Conservation (phyloP, 1,140 invertebrate genomes). For the Drosophila watanabei region DNA sequence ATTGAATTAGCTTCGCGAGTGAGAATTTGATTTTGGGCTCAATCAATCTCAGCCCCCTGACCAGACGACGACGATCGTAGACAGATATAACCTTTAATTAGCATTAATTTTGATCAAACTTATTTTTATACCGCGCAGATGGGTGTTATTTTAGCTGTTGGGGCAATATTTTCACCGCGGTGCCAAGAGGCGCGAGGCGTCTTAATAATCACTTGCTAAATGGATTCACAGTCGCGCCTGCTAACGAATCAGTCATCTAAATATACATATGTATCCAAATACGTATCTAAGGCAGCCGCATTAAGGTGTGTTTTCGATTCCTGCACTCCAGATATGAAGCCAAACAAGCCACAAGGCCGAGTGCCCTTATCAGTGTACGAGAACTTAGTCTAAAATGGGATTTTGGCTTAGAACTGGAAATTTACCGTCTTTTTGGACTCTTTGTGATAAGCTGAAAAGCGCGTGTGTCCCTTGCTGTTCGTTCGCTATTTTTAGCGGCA, state of each 20-base stretch:
- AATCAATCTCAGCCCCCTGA: conserved; percentile 1
- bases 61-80: conserved; percentile 11
- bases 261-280: conserved; percentile 17
- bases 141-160: conserved; percentile 42
- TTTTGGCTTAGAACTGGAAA: conserved; percentile 28
- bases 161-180: conserved; percentile 28
- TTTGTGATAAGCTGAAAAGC: conserved; percentile 33
- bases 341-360: conserved; percentile 19
- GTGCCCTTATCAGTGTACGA: conserved; percentile 26
- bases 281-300: conserved; percentile 10
- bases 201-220: conserved; percentile 77
- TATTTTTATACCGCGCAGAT: conserved; percentile 68
- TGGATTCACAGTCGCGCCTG: conserved; percentile 44
- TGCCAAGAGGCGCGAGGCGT: conserved; percentile 58
- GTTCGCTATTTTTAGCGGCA: conserved; percentile 31
- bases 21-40: conserved; percentile 26
- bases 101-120: conserved; percentile 61
- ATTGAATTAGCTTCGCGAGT: conserved; percentile 55
- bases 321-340: conserved; percentile 16
- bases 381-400: neutral
- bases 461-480: conserved; percentile 5
- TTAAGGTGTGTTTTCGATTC: conserved; percentile 38
- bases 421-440: conserved; percentile 28
- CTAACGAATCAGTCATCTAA: conserved; percentile 75
- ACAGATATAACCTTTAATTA: conserved; percentile 68